phyloP scores from a whole-genome alignment of 2,113 vertebrate species.

The Emydocephalus ijimae region DNA sequence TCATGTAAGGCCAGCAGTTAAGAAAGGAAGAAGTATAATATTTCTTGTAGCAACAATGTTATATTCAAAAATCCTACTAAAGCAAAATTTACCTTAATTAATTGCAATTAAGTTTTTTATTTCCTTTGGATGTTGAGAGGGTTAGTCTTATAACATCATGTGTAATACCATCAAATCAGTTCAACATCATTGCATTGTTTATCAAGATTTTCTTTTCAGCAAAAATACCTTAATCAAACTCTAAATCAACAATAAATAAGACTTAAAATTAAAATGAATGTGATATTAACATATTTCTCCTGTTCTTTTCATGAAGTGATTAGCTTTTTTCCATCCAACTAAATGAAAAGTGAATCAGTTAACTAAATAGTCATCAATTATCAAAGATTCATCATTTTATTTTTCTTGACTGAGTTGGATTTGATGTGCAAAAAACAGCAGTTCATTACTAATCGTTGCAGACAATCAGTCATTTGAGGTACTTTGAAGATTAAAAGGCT shows the following conservation, averaged over 20 bases:
- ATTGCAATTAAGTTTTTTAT: slow-evolving; percentile 14
- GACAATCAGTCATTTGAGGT: slow-evolving; percentile 37
- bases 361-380: slow-evolving; percentile 1
- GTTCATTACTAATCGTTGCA: slow-evolving; percentile 7
- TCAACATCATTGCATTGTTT: neutral
- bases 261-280: slow-evolving; percentile 6
- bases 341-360: slow-evolving; percentile 34
- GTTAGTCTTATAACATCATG: neutral
- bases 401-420: slow-evolving; percentile 36
- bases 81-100: slow-evolving; percentile 41
- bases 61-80: slow-evolving; percentile 58
- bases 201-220: slow-evolving; percentile 10
- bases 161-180: neutral
- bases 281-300: slow-evolving; percentile 18
- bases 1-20: slow-evolving; percentile 54
- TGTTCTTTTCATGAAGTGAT: slow-evolving; percentile 14
- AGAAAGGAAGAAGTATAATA: slow-evolving; percentile 51
- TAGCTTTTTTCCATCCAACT: slow-evolving; percentile 18
- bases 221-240: slow-evolving; percentile 28
- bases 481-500: slow-evolving; percentile 37
- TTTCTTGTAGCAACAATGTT: slow-evolving; percentile 49
- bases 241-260: slow-evolving; percentile 27
- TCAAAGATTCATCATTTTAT: slow-evolving; percentile 27
- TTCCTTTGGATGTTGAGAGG: neutral
- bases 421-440: slow-evolving; percentile 36